Conservation (phyloP, 2,113 vertebrate species). For the Melanotaenia duboulayi region DNA sequence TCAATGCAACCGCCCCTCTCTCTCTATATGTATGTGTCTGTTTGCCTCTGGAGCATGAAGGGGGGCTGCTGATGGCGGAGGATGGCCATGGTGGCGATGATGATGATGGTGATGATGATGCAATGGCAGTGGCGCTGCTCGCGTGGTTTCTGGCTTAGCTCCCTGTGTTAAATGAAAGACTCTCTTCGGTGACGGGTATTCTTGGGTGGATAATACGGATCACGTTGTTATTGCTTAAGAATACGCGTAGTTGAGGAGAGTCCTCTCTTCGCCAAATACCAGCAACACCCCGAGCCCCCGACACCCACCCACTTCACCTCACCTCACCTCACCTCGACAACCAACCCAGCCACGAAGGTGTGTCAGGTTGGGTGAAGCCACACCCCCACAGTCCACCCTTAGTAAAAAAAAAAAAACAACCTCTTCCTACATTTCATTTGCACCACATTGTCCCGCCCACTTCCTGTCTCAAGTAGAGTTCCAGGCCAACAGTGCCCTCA, state of each 20-base stretch:
- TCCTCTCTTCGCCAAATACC: slow-evolving; percentile 90
- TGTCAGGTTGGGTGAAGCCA: slow-evolving; percentile 55
- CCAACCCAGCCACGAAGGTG: slow-evolving; percentile 49
- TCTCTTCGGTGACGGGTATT: slow-evolving; percentile 99
- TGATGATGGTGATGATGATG: slow-evolving; percentile 49
- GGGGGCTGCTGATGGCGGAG: slow-evolving; percentile 51
- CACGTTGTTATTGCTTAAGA: slow-evolving; percentile 99
- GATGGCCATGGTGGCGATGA: slow-evolving; percentile 45
- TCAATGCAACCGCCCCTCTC: slow-evolving; percentile 72
- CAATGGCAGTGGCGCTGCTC: slow-evolving; percentile 59
- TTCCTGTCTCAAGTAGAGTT: slow-evolving; percentile 29
- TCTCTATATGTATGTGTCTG: slow-evolving; percentile 63
- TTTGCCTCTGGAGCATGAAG: slow-evolving; percentile 63
- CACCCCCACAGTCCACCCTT: slow-evolving; percentile 30
- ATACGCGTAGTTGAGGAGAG: slow-evolving; percentile 99
- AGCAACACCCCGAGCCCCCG: slow-evolving; percentile 57
- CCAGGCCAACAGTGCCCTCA: slow-evolving; percentile 10
- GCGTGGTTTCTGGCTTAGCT: slow-evolving; percentile 73
- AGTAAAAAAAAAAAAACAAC: background rate
- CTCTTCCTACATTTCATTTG: slow-evolving; percentile 33
- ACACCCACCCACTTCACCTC: slow-evolving; percentile 66
- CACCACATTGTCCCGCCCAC: slow-evolving; percentile 28
- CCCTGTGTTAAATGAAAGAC: slow-evolving; percentile 84
- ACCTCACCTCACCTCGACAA: slow-evolving; percentile 37
- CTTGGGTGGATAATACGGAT: slow-evolving; percentile 99